Evolutionary conservation across 1,140 invertebrate species (phyloP).

Genomic region (Zeugodacus cucurbitae): DNA sequence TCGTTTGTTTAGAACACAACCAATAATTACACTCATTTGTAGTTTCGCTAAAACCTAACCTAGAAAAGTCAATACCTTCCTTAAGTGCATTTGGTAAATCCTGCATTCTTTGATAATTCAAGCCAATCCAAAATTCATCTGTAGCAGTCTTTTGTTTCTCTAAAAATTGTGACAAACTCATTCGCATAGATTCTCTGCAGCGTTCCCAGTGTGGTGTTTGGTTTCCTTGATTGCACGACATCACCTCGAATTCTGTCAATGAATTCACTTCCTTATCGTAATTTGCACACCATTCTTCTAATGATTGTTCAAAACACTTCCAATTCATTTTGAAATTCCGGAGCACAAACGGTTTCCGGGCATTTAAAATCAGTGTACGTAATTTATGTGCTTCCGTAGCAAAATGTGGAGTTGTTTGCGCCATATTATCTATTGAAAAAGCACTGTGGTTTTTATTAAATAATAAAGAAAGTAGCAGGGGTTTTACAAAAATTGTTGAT

Average conservation of each 20-base stretch:
- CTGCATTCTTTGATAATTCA: conserved; percentile 67
- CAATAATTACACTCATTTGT: conserved; percentile 85
- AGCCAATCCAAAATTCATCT: conserved; percentile 71
- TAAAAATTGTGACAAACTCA: conserved; percentile 75
- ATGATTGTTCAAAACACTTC: conserved; percentile 54
- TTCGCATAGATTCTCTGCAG: conserved; percentile 68
- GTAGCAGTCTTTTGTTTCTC: conserved; percentile 53
- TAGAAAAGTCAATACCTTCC: conserved; percentile 55
- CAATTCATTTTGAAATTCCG: conserved; percentile 53
- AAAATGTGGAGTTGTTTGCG: background rate
- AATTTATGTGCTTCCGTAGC: conserved; percentile 41
- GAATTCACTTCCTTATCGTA: conserved; percentile 58
- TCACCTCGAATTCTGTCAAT: conserved; percentile 66
- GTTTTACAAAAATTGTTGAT: no score
- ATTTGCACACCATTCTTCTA: conserved; percentile 68
- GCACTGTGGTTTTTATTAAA: no score
- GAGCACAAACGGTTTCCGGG: conserved; percentile 52
- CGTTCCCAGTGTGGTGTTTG: conserved; percentile 81
- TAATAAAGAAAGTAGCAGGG: no score
- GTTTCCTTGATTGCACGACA: conserved; percentile 63
- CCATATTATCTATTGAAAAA: background rate
- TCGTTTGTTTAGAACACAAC: conserved; percentile 88
- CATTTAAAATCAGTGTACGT: conserved; percentile 58
- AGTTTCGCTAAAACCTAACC: conserved; percentile 77
- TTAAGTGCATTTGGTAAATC: conserved; percentile 50